Base-by-base conservation (phyloP, 2,888 invertebrate genomes). In the Horisme vitalbata region DNA sequence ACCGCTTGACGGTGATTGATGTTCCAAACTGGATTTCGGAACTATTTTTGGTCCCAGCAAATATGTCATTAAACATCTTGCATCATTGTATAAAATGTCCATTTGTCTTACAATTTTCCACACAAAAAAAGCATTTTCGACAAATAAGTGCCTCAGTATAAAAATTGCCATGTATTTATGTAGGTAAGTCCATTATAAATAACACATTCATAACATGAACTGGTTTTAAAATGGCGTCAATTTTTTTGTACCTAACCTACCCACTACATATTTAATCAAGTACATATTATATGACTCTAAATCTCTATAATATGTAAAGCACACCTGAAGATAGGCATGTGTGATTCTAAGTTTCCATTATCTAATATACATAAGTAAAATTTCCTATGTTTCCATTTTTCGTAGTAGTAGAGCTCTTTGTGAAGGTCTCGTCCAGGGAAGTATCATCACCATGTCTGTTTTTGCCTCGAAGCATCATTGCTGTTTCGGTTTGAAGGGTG, bases 121-220 rank as follows among this genome's bases (percentile, higher is more conserved):
- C 13, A 45, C 44, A 52, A 26, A 3, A 46, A 50, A 56, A 57
- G 54, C 52, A 60, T 38, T 53, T 58, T 65, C 50, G 61, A 63
- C 67, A 66, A 71, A 65, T 68, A 63, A 56, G 52, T 41, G 14
- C 28, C 58, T 53, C 59, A 52, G 8, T 23, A 36, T 21, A 57
- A 65, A 68, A 61, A 65, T 63, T 66, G 53, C 57, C 61, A 70
- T 68, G 68, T 71, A 71, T 68, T 59, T 63, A 68, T 66, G 61
- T 66, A 64, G 18, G 1, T 18, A 18, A n/a, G n/a, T n/a, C n/a
- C 65, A 68, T 72, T 61, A 64, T 67, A 65, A 68, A 61, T 59
- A 66, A 65, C 54, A 65, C 66, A 71, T 68, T 66, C 64, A 68
- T 68, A 66, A 69, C 65, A 57, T 45, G 35, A 57, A 72, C 72